Conservation (phyloP, 1,140 invertebrate genomes). For the Amyelois transitella region DNA sequence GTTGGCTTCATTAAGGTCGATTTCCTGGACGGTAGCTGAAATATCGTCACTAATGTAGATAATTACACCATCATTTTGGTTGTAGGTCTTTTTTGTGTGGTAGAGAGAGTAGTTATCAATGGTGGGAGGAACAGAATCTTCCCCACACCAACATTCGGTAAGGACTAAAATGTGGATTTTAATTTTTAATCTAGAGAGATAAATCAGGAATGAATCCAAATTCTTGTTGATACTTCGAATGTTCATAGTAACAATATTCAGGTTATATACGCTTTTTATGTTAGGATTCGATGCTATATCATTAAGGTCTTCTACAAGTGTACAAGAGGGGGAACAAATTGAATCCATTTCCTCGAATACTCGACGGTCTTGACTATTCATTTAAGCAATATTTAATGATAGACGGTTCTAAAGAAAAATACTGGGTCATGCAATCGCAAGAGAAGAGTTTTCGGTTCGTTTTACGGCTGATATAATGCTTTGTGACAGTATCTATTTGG, state of each 20-base stretch:
- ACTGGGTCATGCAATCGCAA: too few species aligned
- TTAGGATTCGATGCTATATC: neutral
- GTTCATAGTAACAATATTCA: constrained; percentile 2
- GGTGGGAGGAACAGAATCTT: neutral
- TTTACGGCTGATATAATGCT: too few species aligned
- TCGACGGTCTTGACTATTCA: neutral
- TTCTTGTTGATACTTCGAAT: constrained; percentile 5
- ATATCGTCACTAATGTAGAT: constrained; percentile 4
- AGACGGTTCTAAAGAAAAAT: too few species aligned
- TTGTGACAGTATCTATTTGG: too few species aligned
- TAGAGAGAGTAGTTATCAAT: constrained; percentile 4
- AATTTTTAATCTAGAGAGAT: neutral
- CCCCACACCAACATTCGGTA: constrained; percentile 5
- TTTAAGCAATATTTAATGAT: too few species aligned
- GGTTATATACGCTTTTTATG: neutral
- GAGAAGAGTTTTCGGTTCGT: too few species aligned
- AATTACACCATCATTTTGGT: constrained; percentile 13
- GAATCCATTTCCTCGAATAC: neutral
- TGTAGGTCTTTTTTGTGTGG: constrained; percentile 2
- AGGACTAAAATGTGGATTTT: constrained; percentile 1
- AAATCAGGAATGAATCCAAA: constrained; percentile 2
- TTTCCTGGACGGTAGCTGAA: constrained; percentile 1
- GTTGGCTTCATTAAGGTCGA: constrained; percentile 7
- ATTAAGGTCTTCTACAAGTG: neutral
- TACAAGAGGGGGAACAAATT: neutral